phyloP scores from a whole-genome alignment of 2,888 invertebrate genomes.

The Danaus chrysippus region DNA sequence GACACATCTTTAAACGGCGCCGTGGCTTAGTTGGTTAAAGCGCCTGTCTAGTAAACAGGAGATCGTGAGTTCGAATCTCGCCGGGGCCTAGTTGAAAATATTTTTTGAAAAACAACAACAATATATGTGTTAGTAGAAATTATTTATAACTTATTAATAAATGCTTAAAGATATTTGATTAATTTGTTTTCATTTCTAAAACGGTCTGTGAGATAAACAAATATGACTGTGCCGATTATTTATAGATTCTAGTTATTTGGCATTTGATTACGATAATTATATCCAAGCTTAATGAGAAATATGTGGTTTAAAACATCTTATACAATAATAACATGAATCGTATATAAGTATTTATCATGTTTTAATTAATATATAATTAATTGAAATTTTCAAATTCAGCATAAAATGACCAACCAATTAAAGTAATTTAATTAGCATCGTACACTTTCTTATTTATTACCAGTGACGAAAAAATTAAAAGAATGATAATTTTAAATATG shows the following conservation, averaged over 20 bases:
- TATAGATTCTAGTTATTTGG: neutral
- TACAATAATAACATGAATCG: neutral
- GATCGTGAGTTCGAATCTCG: constrained; percentile 73
- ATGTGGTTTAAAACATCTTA: constrained; percentile 25
- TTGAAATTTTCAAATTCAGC: too few species aligned
- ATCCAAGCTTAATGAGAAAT: neutral
- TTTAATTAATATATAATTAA: too few species aligned
- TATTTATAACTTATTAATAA: constrained; percentile 7
- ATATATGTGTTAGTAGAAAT: neutral
- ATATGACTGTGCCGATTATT: neutral
- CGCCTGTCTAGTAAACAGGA: constrained; percentile 75
- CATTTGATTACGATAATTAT: neutral
- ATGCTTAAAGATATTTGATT: neutral
- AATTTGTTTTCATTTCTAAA: constrained; percentile 1
- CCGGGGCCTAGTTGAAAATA: constrained; percentile 50
- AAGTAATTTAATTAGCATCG: too few species aligned
- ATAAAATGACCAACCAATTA: too few species aligned
- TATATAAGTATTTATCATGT: too few species aligned
- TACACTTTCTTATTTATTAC: too few species aligned
- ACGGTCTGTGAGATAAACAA: neutral
- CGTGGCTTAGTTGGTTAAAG: constrained; percentile 76
- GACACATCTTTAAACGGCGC: constrained; percentile 18
- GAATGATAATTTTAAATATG: too few species aligned
- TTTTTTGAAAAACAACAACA: constrained; percentile 1
- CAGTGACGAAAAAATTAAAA: too few species aligned